Percentiles rank a stretch among this genome's conserved stretches.
phyloP scores from a whole-genome alignment of 2,888 invertebrate genomes.

The Phalera bucephala region DNA sequence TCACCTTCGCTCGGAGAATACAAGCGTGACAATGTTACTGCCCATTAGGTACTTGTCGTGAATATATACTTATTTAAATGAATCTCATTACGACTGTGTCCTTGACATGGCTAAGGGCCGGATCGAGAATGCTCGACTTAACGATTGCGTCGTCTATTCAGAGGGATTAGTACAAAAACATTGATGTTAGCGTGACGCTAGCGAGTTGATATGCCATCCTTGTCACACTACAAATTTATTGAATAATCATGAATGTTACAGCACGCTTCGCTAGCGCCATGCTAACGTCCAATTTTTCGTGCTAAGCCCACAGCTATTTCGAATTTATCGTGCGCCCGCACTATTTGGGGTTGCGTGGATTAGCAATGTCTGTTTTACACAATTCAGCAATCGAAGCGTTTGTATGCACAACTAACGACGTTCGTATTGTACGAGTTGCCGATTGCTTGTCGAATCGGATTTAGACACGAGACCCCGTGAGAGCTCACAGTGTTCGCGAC shows the following conservation, averaged over 20 bases:
- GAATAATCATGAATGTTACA: no score
- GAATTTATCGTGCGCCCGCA: not conserved
- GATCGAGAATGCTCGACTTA: slow-evolving; percentile 3
- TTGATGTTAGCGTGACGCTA: no score
- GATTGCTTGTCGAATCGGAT: not conserved
- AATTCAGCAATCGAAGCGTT: slow-evolving; percentile 1
- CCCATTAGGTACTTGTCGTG: no score
- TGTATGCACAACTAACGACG: not conserved
- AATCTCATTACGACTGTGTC: not conserved
- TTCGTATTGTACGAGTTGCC: not conserved
- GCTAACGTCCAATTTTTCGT: no score
- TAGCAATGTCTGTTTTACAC: slow-evolving; percentile 1
- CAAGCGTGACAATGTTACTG: no score
- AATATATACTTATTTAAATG: no score
- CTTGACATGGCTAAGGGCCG: not conserved
- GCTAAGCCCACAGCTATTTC: slow-evolving; percentile 1
- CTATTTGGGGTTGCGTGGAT: not conserved
- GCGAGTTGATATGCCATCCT: no score
- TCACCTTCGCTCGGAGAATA: no score
- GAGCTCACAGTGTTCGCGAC: no score
- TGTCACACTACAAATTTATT: no score
- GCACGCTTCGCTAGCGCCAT: no score
- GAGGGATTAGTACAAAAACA: no score
- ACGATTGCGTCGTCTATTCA: not conserved
- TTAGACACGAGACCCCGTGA: not conserved